phyloP scores from a whole-genome alignment of 2,113 vertebrate genomes.

The Amphilophus citrinellus region DNA sequence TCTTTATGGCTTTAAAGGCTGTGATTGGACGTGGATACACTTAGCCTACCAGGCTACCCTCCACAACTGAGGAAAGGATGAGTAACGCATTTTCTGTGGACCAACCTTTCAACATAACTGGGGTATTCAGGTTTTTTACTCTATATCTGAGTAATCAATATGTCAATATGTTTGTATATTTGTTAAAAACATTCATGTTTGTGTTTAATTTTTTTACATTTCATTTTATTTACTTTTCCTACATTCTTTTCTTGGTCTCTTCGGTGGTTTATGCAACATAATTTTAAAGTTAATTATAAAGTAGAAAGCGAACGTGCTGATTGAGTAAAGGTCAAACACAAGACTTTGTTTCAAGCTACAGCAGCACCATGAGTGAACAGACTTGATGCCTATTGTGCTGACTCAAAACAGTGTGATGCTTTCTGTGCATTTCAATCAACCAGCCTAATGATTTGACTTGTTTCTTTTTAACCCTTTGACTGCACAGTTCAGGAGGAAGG shows the following conservation, averaged over 20 bases:
- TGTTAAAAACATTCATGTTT: background rate
- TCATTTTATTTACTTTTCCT: background rate
- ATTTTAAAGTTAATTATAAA: background rate
- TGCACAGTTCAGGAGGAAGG: conserved; percentile 40
- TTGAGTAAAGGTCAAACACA: background rate
- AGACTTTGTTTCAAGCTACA: background rate
- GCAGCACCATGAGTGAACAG: background rate
- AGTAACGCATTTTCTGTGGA: background rate
- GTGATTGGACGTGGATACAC: background rate
- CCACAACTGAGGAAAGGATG: background rate
- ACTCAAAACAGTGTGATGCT: background rate
- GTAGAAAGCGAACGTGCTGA: background rate
- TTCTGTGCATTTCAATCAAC: conserved; percentile 39
- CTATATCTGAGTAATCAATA: background rate
- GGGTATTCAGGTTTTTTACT: background rate
- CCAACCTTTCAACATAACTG: background rate
- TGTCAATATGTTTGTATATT: too few species aligned
- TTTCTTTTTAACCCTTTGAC: conserved; percentile 65
- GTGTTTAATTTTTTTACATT: background rate
- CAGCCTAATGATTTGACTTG: conserved; percentile 36
- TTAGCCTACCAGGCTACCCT: background rate
- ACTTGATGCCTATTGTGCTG: background rate
- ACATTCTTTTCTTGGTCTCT: background rate
- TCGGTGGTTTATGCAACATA: background rate
- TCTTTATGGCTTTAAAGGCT: background rate